Conservation (phyloP, 2,113 vertebrate species). For the Centropristis striata region DNA sequence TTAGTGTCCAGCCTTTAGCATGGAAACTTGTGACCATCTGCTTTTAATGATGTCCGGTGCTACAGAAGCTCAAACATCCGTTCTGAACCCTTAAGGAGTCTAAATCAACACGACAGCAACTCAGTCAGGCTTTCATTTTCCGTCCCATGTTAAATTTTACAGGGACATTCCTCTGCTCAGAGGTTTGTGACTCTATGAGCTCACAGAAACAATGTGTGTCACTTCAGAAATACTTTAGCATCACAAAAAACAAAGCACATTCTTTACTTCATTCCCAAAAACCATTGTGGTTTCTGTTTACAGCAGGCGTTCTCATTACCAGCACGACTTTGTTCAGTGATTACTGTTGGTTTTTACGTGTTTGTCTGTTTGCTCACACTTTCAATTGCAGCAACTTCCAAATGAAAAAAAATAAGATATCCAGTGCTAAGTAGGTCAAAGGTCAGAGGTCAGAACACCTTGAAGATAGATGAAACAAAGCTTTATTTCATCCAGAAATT, state of each 20-base stretch:
- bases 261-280: neutral
- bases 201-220: neutral
- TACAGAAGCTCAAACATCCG: conserved; percentile 43
- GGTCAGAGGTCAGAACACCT: neutral
- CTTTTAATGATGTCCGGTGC: conserved; percentile 28
- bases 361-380: neutral
- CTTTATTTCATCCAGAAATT: neutral
- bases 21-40: conserved; percentile 53
- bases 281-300: neutral
- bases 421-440: no score
- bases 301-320: neutral
- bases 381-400: neutral
- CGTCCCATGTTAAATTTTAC: neutral
- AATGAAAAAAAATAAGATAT: no score
- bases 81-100: neutral
- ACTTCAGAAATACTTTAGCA: neutral
- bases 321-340: neutral
- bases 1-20: conserved; percentile 2
- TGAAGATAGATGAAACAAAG: neutral
- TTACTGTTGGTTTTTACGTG: neutral
- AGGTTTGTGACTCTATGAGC: neutral
- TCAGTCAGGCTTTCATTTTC: neutral
- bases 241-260: neutral
- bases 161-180: neutral
- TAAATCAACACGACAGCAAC: neutral